Conservation (phyloP, 1,140 invertebrate genomes). For the Lerema accius region DNA sequence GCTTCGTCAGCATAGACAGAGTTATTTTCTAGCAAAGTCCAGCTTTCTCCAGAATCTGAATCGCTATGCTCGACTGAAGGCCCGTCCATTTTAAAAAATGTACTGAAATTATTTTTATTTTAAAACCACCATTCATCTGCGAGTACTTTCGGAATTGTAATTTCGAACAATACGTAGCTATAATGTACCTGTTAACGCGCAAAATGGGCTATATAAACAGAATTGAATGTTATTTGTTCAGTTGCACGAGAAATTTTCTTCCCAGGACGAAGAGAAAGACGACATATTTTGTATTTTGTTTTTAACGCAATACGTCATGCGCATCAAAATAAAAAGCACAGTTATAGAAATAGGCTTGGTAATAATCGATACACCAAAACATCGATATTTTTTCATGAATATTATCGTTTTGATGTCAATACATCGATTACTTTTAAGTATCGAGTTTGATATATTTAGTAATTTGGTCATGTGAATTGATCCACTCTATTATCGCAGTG, state of each 20-base stretch:
- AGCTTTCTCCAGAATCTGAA: constrained; percentile 76
- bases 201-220: constrained; percentile 38
- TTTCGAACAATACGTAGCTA: neutral
- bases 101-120: constrained; percentile 19
- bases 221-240: constrained; percentile 35
- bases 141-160: constrained; percentile 6
- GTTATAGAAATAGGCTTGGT: too few species aligned
- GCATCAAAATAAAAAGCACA: constrained; percentile 22
- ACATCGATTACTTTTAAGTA: too few species aligned
- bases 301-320: constrained; percentile 44
- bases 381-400: too few species aligned
- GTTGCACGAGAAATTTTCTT: constrained; percentile 54
- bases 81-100: constrained; percentile 60
- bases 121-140: constrained; percentile 4
- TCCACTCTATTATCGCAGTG: too few species aligned
- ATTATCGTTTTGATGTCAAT: too few species aligned
- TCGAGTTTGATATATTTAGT: too few species aligned
- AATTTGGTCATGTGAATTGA: too few species aligned
- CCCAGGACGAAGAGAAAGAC: constrained; percentile 43
- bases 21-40: constrained; percentile 64
- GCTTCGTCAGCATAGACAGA: constrained; percentile 50
- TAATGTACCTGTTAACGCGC: constrained; percentile 40
- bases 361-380: too few species aligned
- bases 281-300: constrained; percentile 54
- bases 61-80: constrained; percentile 65